Percentiles rank a stretch among this genome's conserved stretches.
phyloP scores from a whole-genome alignment of 2,888 invertebrate genomes.

The Aporophyla nigra region DNA sequence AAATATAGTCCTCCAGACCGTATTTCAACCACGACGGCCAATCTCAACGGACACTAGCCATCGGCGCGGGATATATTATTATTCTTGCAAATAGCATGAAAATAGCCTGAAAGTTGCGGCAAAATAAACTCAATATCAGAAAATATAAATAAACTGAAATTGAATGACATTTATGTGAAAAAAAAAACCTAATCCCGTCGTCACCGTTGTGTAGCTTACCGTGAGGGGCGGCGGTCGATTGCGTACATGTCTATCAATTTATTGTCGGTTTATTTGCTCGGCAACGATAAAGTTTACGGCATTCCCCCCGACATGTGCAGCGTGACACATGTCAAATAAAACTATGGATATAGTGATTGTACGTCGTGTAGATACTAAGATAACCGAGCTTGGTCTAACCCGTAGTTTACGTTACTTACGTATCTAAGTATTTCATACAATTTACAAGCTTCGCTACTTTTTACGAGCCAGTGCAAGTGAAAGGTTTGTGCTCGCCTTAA shows the following conservation, averaged over 20 bases:
- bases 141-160: constrained; percentile 18
- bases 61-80: neutral
- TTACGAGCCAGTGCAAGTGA: constrained; percentile 38
- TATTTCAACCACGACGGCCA: too few relatives aligned
- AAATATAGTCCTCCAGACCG: neutral
- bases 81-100: neutral
- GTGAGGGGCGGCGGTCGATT: constrained; percentile 69
- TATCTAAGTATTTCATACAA: constrained; percentile 34
- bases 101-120: neutral
- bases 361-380: constrained; percentile 14
- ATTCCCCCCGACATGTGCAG: constrained; percentile 41
- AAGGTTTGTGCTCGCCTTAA: constrained; percentile 14
- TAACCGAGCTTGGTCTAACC: constrained; percentile 18
- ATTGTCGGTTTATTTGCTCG: constrained; percentile 63
- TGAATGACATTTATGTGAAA: constrained; percentile 47
- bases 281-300: constrained; percentile 52
- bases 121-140: neutral
- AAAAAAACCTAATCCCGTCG: constrained; percentile 34
- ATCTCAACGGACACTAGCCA: too few relatives aligned
- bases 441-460: constrained; percentile 43
- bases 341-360: constrained; percentile 46
- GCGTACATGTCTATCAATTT: constrained; percentile 74
- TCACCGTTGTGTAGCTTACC: constrained; percentile 67
- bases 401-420: neutral
- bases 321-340: constrained; percentile 60